Conservation (phyloP, 2,888 invertebrate species). For the Cryptocephalus moraei region DNA sequence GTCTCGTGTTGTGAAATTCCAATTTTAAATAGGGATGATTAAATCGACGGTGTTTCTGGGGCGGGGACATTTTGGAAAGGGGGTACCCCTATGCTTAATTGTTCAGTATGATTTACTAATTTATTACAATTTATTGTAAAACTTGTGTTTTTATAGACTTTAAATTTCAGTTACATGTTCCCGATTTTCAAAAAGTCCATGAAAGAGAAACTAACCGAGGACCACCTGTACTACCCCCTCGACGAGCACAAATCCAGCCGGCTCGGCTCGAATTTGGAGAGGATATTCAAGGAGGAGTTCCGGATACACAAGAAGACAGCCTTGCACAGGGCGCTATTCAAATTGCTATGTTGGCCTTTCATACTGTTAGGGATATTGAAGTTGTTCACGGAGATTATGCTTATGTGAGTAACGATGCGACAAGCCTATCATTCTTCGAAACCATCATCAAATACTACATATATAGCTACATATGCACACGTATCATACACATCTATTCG, state of each 20-base stretch:
- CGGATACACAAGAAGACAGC: slow-evolving; percentile 29
- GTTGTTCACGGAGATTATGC: slow-evolving; percentile 28
- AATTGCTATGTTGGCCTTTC: slow-evolving; percentile 27
- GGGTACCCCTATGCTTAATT: too few species aligned
- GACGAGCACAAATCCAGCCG: slow-evolving; percentile 54
- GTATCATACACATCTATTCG: not conserved
- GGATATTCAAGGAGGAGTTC: slow-evolving; percentile 35
- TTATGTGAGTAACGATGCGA: slow-evolving; percentile 27
- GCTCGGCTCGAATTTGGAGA: slow-evolving; percentile 56
- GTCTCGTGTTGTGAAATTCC: too few species aligned
- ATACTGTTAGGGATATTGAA: slow-evolving; percentile 27
- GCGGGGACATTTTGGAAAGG: too few species aligned
- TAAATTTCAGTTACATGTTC: slow-evolving; percentile 58
- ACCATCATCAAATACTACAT: too few species aligned
- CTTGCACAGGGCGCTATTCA: slow-evolving; percentile 27
- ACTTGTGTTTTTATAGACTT: too few species aligned
- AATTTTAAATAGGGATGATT: too few species aligned
- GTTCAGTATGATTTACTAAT: not conserved
- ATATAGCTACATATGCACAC: too few species aligned
- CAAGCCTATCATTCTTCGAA: too few species aligned
- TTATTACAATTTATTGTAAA: not conserved
- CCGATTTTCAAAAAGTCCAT: slow-evolving; percentile 63
- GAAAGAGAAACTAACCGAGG: slow-evolving; percentile 55
- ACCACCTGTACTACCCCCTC: slow-evolving; percentile 62
- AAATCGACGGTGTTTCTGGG: too few species aligned